Conservation (phyloP, 2,113 vertebrate genomes). For the Phaetusa simplex region DNA sequence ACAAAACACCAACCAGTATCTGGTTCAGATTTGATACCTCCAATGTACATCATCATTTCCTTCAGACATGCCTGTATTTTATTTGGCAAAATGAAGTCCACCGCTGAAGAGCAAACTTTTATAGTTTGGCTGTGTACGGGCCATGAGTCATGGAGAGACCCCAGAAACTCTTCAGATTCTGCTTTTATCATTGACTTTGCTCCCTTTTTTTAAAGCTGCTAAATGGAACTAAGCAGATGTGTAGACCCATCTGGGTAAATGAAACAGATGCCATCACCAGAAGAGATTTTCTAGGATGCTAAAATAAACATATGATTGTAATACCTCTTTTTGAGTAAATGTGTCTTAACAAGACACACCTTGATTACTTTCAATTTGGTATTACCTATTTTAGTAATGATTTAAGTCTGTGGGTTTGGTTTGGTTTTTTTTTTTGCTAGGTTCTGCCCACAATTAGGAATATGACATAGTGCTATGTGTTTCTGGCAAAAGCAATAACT, state of each 20-base stretch:
- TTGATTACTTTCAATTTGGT: neutral
- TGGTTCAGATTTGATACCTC: neutral
- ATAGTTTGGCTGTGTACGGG: neutral
- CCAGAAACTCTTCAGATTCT: neutral
- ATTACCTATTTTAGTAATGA: neutral
- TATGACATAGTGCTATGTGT: neutral
- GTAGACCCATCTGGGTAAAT: neutral
- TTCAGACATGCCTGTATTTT: neutral
- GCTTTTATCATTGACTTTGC: neutral
- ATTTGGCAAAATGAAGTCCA: neutral
- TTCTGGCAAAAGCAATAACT: neutral
- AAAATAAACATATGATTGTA: neutral
- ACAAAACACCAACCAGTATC: neutral
- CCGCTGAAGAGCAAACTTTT: neutral
- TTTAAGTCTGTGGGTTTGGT: neutral
- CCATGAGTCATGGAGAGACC: neutral
- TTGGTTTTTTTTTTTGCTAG: neutral
- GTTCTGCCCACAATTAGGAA: neutral
- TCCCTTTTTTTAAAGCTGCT: neutral
- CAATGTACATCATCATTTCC: accelerated
- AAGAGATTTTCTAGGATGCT: neutral
- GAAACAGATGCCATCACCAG: neutral
- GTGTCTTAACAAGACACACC: neutral
- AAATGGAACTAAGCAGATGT: neutral
- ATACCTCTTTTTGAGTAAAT: neutral